Percentiles rank a stretch among this genome's conserved stretches.
Evolutionary conservation across 37 sponge, comb jelly and placozoan species (phyloP).

Genomic region (Petrosia ficiformis): DNA sequence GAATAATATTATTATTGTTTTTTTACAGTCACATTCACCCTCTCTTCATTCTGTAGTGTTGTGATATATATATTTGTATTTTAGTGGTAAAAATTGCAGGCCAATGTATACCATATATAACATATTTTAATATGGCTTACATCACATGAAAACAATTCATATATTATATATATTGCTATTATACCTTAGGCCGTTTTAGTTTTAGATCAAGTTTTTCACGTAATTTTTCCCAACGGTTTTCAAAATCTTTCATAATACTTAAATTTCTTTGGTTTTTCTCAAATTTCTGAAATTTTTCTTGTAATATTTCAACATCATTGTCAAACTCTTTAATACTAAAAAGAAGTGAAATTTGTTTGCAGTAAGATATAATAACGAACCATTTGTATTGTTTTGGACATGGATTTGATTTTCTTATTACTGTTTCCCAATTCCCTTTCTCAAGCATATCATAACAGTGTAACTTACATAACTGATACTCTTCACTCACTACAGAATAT

Average conservation of each 20-base stretch:
- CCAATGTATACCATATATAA: too few relatives aligned
- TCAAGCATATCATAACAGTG: neutral
- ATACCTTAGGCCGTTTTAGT: neutral
- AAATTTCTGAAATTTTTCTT: neutral
- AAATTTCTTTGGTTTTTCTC: neutral
- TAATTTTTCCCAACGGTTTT: neutral
- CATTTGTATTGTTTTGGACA: neutral
- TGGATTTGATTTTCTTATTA: neutral
- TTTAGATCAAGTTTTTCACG: neutral
- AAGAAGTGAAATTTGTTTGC: neutral
- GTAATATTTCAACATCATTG: neutral
- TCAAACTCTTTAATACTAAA: neutral
- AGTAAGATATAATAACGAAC: neutral
- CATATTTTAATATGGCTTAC: too few relatives aligned
- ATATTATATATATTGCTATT: too few relatives aligned
- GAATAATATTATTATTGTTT: too few relatives aligned
- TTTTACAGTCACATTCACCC: too few relatives aligned
- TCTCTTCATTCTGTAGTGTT: too few relatives aligned
- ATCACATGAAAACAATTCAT: too few relatives aligned
- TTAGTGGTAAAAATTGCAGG: too few relatives aligned
- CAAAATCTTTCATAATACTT: neutral
- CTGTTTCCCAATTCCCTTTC: neutral
- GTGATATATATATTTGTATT: too few relatives aligned
- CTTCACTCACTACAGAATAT: neutral
- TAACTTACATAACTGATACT: neutral